Evolutionary conservation across 2,113 vertebrate species (phyloP), one percentile per base, ranked within the genome.

Genomic region (Prolemur simus): DNA sequence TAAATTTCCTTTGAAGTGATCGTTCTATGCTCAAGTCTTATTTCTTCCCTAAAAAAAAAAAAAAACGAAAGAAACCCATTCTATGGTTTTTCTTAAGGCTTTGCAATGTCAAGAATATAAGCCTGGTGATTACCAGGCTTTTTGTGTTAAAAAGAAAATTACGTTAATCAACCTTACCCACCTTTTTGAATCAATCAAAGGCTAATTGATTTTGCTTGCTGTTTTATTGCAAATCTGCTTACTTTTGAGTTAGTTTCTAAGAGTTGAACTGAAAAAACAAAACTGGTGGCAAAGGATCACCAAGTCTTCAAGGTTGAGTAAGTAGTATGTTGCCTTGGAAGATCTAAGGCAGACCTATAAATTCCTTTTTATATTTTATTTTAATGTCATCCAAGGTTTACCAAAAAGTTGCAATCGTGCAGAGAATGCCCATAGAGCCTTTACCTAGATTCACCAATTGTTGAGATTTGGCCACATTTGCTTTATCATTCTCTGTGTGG

Each of bases 1-100:
- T 95, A 49, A 94, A 42, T 93, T 84, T 76, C 25, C 60, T 84
- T 83, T 92, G 18, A 54, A 83, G 27, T 74, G 56, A 32, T 94
- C 25, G 12, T 58, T 94, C 39, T 66, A 17, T 73, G 12, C 68
- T 45, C 87, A n/a, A 91, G 8, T 85, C 58, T 74, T 71, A 58
- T 58, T 58, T 86, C 45, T 81, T 83, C 39, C 52, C 14, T 63
- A 63, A 63, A 29, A 29, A 63, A 60, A 60, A 58, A 25, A 58
- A 14, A 29, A 92, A 91, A 49, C 29, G 73, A 80, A 39, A 34
- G 9, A 78, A 47, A 58, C 4, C 20, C 27, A 29, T 66, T 49
- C 29, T 89, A 2, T 52, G 47, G 58, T 52, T 54, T 83, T 64
- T 82, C 45, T 77, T 64, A 71, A 80, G 56, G 9, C 39, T 82